Evolutionary conservation across 2,888 invertebrate species (phyloP), one percentile per base, ranked within the genome.

Genomic region (Carpatolechia fugitivella): DNA sequence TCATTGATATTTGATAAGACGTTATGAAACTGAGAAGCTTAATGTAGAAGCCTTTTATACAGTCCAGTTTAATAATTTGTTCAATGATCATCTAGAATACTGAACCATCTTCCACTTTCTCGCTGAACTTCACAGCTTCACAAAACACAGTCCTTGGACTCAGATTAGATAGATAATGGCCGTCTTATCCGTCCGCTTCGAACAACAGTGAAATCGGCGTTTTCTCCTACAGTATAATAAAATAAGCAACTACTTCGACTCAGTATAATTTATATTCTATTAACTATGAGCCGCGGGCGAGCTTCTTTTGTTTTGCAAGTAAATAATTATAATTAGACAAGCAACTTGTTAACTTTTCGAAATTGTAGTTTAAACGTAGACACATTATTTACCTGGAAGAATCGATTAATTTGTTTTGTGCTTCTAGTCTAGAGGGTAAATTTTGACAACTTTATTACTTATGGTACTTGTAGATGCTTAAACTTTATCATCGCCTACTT

Each of bases 201-300:
- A 62, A 62, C 60, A 60, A 60, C 55, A 62, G 70, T 61, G 65
- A 69, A 69, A 70, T 55, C 50, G 30, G 41, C 50, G 61, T 60
- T 68, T 67, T 66, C 67, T 66, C 40, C 16, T 7, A 5, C 41
- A 8, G 10, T 14, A 52, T 65, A 69, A 76, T 74, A 74, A 77
- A 77, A 72, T 69, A 65, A 66, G 65, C 63, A 2, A 41, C 40
- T 11, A 18, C 40, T 11, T 18, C 54, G 59, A 62, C 64, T 63
- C 60, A 60, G 65, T 65, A 58, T 72, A 73, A 75, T 74, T 73
- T 76, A 75, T 73, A 64, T 70, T 71, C 65, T 66, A 71, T 72
- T 69, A 69, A 56, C 56, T 56, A 30, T 29, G 41, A 56, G 59
- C 56, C 59, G 47, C 44, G 57, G 54, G 52, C 33, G 30, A 31